Base-by-base conservation (phyloP, 2,113 vertebrate genomes). In the Holacanthus passer region DNA sequence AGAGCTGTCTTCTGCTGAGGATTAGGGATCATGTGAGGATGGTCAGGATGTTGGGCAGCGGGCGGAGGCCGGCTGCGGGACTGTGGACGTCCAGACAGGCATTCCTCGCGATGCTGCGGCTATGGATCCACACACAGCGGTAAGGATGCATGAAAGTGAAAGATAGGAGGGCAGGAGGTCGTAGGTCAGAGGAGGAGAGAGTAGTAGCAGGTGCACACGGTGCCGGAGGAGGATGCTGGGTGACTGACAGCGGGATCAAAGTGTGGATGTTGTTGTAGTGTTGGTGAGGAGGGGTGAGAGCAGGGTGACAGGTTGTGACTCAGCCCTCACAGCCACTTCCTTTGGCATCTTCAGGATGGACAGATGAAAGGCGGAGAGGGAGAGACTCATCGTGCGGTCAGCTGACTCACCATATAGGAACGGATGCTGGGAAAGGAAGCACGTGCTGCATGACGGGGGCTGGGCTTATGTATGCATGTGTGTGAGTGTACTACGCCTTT, bases 321-420 rank as follows among this genome's bases (percentile, higher is more conserved):
- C 89, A 91, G 68, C 56, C n/a, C 22, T 72, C 47, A 55, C n/a
- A 81, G 74, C 70, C 73, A 77, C 82, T 73, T 87, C 81, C 77
- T 74, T 29, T 83, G 84, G 84, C 85, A 67, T 82, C 71, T 43
- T 70, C 48, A 50, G 52, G 63, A 62, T 71, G 79, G 74, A 82
- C 19, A 48, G 76, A 89, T 86, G 43, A 89, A 87, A 89, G 83
- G 39, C 67, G 55, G 48, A 77, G 58, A 27, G 22, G 56, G 24
- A 67, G 59, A 56, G 12, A 91, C 69, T 93, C 89, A 93, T 82
- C 22, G 1, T 85, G 84, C 62, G 88, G 91, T 92, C 87, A 88
- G 85, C 81, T 84, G 87, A 93, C 82, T 93, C 89, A 91, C 62
- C n/a, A 5, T 50, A 62, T 20, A 79, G 73, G 78, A 88, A 79